Evolutionary conservation across 35 echinoderm and acorn worm genomes (phyloP), one percentile per base, ranked within the genome.

Genomic region (Chiridota heheva): DNA sequence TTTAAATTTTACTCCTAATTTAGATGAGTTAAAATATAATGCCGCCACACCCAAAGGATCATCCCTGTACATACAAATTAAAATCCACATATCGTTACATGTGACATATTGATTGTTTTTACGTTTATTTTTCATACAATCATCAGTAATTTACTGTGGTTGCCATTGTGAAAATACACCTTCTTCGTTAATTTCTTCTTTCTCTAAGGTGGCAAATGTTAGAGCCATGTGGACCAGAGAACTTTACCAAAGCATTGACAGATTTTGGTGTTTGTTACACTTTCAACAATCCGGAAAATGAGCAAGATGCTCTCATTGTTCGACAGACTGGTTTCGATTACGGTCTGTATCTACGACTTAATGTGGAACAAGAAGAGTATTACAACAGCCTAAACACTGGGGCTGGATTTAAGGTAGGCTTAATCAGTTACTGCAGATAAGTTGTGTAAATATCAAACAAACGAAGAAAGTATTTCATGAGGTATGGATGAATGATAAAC

Each of bases 201-300:
- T n/a, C n/a, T n/a, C n/a, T n/a, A n/a, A n/a, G 29, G 7, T 91
- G 81, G 89, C 58, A 63, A 60, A 58, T 69, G 32, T 49, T 68
- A 29, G 44, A 58, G 6, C 33, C 40, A 8, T 91, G 89, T 46
- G 45, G 17, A 16, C 39, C 60, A 25, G 72, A 91, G 7, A 91
- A 91, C 51, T 91, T 91, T 42, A 91, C 89, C 13, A 60, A 85
- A 22, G 62, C 72, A 5, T 28, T 91, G 18, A 86, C 89, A 6
- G 76, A 91, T 60, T 85, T 86, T 63, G 81, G 89, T 1, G 57
- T 91, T n/a, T 91, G 89, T 43, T 91, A 86, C 39, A 86, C 89
- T 5, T 91, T 91, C 55, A 91, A 91, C 35, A 63, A 82, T 36
- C 67, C 69, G 13, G 5, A 30, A 24, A 48, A 80, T 41, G 20